Evolutionary conservation across 2,797 vertebrate species (phyloP).

Genomic region (Muscicapa comitata): DNA sequence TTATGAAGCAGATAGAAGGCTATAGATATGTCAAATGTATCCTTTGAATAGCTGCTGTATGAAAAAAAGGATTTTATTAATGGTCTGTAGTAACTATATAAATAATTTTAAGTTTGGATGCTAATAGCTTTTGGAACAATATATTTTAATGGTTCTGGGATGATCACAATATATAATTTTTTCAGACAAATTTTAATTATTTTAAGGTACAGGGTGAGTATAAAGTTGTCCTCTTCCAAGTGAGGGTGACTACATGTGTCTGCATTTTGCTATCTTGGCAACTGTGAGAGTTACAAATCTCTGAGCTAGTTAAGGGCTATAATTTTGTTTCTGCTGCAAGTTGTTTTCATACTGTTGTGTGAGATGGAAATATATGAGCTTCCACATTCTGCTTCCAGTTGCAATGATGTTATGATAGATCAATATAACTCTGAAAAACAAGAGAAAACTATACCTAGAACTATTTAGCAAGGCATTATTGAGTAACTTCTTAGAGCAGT

Average conservation of each 20-base stretch:
- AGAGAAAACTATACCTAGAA: not conserved
- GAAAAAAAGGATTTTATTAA: not conserved
- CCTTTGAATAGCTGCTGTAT: not conserved
- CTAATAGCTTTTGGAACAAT: not conserved
- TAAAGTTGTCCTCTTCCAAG: not conserved
- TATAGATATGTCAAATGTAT: not conserved
- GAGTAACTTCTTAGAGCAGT: not conserved
- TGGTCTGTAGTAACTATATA: not conserved
- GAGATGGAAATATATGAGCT: not conserved
- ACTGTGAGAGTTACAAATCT: not conserved
- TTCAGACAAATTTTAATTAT: not conserved
- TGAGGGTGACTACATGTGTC: not conserved
- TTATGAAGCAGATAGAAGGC: not conserved
- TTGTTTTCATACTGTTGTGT: not conserved
- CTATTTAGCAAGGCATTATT: not conserved
- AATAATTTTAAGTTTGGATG: not conserved
- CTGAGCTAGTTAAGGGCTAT: not conserved
- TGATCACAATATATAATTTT: not conserved
- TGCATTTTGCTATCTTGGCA: not conserved
- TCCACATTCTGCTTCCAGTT: not conserved
- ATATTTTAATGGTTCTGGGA: not conserved
- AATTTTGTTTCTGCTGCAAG: not conserved
- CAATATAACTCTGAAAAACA: not conserved
- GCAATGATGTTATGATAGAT: not conserved
- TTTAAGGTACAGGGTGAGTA: not conserved